Evolutionary conservation across 37 sponge, comb jelly and placozoan species (phyloP).

Genomic region (Hexactinellida sp.): DNA sequence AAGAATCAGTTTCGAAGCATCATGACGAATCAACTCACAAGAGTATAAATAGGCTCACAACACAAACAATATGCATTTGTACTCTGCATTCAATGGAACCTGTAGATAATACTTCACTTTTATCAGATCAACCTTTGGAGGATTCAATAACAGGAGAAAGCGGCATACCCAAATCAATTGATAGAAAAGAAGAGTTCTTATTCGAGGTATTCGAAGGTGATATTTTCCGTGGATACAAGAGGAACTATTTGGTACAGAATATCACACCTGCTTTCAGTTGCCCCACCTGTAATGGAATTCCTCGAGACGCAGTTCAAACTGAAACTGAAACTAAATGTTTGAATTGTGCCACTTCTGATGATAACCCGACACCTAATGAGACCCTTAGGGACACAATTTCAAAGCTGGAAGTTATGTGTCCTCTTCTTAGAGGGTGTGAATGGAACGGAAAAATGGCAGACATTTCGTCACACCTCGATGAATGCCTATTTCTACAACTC

Average conservation of each 20-base stretch:
- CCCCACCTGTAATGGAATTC: not conserved
- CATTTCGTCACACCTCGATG: not conserved
- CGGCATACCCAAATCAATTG: not conserved
- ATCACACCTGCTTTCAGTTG: not conserved
- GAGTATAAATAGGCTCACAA: not conserved
- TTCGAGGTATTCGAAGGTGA: not conserved
- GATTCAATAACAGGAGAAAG: too few relatives aligned
- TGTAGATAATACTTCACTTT: not conserved
- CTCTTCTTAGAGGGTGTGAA: not conserved
- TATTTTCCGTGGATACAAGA: not conserved
- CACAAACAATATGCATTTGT: not conserved
- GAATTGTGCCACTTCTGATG: not conserved
- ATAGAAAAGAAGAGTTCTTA: constrained; percentile 2
- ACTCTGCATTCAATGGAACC: not conserved
- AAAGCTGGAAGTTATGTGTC: constrained; percentile 4
- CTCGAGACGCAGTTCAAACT: not conserved
- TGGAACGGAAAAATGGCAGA: not conserved
- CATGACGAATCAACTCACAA: not conserved
- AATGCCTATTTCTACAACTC: not conserved
- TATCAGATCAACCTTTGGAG: not conserved
- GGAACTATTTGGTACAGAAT: not conserved
- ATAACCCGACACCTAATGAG: not conserved
- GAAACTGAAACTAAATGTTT: not conserved
- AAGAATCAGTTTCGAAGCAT: too few relatives aligned
- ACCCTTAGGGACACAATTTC: not conserved